A percentile compares a stretch with the other conserved stretches of the same genome.
Conservation (phyloP, 1,140 invertebrate genomes). For the Drosophila micromelanica region DNA sequence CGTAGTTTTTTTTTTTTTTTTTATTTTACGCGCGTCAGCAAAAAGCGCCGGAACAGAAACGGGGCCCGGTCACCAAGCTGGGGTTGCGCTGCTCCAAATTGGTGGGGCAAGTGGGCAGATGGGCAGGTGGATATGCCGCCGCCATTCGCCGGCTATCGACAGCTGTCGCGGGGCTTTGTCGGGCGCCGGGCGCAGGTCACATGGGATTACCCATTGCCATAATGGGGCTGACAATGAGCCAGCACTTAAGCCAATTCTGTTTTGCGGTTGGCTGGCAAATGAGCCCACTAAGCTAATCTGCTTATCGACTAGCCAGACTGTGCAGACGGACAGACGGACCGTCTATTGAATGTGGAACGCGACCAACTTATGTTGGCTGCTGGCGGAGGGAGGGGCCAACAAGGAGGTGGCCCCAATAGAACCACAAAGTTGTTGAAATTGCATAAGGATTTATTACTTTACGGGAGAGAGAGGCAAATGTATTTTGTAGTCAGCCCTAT, state of each 20-base stretch:
- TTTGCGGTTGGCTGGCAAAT: constrained; percentile 50
- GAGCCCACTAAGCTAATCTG: constrained; percentile 52
- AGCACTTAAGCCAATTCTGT: constrained; percentile 53
- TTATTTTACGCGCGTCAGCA: constrained; percentile 80
- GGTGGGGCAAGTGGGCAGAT: background rate
- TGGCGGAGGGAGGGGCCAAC: background rate
- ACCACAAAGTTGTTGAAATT: constrained; percentile 23
- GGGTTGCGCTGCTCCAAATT: constrained; percentile 6
- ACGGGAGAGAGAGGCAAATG: background rate
- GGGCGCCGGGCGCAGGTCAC: constrained; percentile 26
- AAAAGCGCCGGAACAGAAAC: constrained; percentile 36
- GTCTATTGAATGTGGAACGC: constrained; percentile 22
- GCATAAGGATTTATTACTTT: constrained; percentile 38
- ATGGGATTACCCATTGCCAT: constrained; percentile 38
- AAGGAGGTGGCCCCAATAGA: constrained; percentile 3
- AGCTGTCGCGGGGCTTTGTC: background rate
- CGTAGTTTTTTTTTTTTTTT: constrained; percentile 71
- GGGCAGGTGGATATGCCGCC: constrained; percentile 25
- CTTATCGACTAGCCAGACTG: constrained; percentile 30
- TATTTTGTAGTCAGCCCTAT: no score
- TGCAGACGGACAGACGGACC: background rate
- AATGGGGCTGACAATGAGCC: constrained; percentile 46
- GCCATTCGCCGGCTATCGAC: constrained; percentile 44
- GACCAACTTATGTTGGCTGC: background rate
- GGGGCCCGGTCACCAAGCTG: no score